Base-by-base conservation (phyloP, 2,888 invertebrate genomes). In the Patella pellucida region DNA sequence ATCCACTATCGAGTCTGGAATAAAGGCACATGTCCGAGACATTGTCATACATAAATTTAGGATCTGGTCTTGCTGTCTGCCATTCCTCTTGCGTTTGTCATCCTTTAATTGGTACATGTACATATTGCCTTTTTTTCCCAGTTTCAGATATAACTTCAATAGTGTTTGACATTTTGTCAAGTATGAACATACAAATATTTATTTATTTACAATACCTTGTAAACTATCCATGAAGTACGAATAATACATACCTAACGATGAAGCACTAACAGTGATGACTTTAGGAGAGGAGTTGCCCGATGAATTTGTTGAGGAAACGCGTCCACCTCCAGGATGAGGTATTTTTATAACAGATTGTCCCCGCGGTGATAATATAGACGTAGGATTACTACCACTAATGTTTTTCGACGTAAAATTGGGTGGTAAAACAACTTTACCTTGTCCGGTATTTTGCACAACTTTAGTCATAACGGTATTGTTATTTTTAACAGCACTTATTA, bases 231-330 rank as follows among this genome's bases (percentile, higher is more conserved):
- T 11, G 19, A 74, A 31, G n/a, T 16, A 5, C 19, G 2, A 23
- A 16, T 15, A 15, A 41, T 15, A 75, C 76, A 15, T 76, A 86
- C 85, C 84, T 84, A 81, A 76, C 41, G 84, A 80, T 72, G 87
- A 81, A 41, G 87, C 84, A 67, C 86, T 84, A 11, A 88, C 86
- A 62, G 87, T 86, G 72, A 87, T 87, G 72, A 88, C 86, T 83
- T 88, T 88, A 16, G 86, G 82, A 50, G 81, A 77, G 31, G 81
- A 75, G 19, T 79, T 76, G 71, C 84, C 73, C 2, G 79, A 76
- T 16, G 72, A 77, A 54, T 82, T 68, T 14, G 79, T 73, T 16
- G 81, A 77, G 5, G 84, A 75, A 75, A 83, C 82, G 31, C 81
- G 76, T 27, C 77, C 73, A 41, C 79, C 76, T 16, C 73, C 73